Percentiles rank a stretch among this genome's conserved stretches.
phyloP scores from a whole-genome alignment of 2,797 vertebrate species.

The Synaphobranchus kaupii region DNA sequence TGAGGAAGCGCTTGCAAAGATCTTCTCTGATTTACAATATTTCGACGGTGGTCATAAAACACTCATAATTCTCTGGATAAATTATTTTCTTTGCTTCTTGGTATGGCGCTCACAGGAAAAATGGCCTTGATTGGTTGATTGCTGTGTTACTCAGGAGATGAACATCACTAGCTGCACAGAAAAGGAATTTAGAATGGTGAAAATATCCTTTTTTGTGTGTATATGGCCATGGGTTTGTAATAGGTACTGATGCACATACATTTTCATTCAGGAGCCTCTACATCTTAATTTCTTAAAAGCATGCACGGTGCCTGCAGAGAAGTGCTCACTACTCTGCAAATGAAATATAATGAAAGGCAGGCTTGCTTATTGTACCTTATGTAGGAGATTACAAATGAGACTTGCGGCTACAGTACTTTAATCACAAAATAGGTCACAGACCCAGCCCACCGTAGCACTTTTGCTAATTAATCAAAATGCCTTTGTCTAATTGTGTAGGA shows the following conservation, averaged over 20 bases:
- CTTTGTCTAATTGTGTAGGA: constrained; percentile 50
- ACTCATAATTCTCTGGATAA: constrained; percentile 21
- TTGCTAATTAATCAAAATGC: constrained; percentile 57
- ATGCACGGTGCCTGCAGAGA: constrained; percentile 25
- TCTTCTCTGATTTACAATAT: constrained; percentile 11
- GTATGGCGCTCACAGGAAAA: background rate
- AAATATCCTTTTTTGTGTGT: background rate
- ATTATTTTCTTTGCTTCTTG: background rate
- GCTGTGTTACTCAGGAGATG: constrained; percentile 25
- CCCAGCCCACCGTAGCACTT: constrained; percentile 39
- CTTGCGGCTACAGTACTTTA: constrained; percentile 31
- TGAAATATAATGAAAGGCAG: constrained; percentile 53
- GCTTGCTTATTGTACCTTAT: constrained; percentile 40
- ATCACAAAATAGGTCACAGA: constrained; percentile 36
- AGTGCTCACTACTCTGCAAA: constrained; percentile 47
- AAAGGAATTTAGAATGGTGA: background rate
- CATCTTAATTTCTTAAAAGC: constrained; percentile 54
- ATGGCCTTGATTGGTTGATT: constrained; percentile 25
- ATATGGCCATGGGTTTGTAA: background rate
- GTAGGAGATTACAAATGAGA: constrained; percentile 36
- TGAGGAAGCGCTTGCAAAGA: constrained; percentile 5
- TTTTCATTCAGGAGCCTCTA: constrained; percentile 10
- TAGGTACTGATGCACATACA: background rate
- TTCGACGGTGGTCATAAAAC: constrained; percentile 14
- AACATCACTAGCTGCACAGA: background rate